phyloP scores from a whole-genome alignment of 2,113 vertebrate species.

The Lota lota region DNA sequence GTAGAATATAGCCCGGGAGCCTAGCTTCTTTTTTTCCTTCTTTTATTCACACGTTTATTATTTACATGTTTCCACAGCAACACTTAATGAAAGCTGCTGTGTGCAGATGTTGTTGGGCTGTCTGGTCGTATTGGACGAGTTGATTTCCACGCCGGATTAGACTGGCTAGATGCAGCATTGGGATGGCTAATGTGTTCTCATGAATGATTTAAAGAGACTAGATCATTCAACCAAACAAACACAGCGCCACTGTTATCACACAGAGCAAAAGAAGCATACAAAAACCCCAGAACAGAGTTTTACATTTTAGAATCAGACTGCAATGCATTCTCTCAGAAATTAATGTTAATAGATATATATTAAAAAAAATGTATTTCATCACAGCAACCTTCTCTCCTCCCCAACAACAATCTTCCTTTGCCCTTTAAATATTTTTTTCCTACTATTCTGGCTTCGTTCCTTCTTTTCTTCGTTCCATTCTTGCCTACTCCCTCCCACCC shows the following conservation, averaged over 20 bases:
- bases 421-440: not conserved
- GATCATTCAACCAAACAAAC: constrained; percentile 15
- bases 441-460: not conserved
- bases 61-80: too few relatives aligned
- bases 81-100: too few relatives aligned
- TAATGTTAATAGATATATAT: too few relatives aligned
- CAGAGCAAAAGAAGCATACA: not conserved
- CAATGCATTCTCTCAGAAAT: too few relatives aligned
- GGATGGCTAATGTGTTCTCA: constrained; percentile 43
- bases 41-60: too few relatives aligned
- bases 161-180: constrained; percentile 29
- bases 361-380: too few relatives aligned
- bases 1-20: too few relatives aligned
- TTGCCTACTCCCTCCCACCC: not conserved
- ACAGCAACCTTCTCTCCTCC: not conserved
- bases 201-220: constrained; percentile 48
- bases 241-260: not conserved
- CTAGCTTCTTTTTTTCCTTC: too few relatives aligned
- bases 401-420: not conserved
- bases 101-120: too few relatives aligned
- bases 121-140: not conserved
- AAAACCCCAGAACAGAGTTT: not conserved
- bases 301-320: too few relatives aligned
- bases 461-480: not conserved
- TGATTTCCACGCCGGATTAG: not conserved